A percentile compares a stretch with the other conserved stretches of the same genome.
Evolutionary conservation across 2,888 invertebrate genomes (phyloP).

Genomic region (Eudasyphora cyanicolor): DNA sequence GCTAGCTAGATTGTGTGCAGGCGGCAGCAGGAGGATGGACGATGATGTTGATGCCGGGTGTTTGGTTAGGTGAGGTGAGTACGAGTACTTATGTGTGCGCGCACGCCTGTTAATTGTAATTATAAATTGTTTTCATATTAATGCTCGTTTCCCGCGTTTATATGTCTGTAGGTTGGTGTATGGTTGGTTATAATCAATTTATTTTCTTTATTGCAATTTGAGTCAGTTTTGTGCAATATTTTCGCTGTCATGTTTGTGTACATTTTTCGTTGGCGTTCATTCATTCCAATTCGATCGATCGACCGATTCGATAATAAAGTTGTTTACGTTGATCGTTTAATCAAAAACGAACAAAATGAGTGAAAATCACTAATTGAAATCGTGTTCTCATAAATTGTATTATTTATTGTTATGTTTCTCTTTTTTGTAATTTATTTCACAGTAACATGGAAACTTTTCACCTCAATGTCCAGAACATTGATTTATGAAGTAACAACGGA

Average conservation of each 20-base stretch:
- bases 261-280: background rate
- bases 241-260: slow-evolving; percentile 7
- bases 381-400: slow-evolving; percentile 64
- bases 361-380: slow-evolving; percentile 61
- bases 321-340: slow-evolving; percentile 65
- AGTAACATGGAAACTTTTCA: slow-evolving; percentile 21
- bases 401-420: slow-evolving; percentile 56
- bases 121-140: slow-evolving; percentile 64
- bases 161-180: slow-evolving; percentile 10
- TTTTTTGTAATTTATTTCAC: slow-evolving; percentile 30
- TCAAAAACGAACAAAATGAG: slow-evolving; percentile 18
- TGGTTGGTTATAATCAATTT: slow-evolving; percentile 19
- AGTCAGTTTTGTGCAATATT: slow-evolving; percentile 29
- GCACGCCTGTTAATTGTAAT: slow-evolving; percentile 59
- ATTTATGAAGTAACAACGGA: slow-evolving; percentile 7
- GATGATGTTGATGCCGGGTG: slow-evolving; percentile 55
- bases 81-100: background rate
- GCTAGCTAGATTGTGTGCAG: too few relatives aligned
- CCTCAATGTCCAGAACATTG: background rate
- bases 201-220: slow-evolving; percentile 41
- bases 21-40: background rate
- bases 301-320: slow-evolving; percentile 46
- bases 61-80: slow-evolving; percentile 17
- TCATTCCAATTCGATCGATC: background rate
- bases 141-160: slow-evolving; percentile 49